Percentiles rank a stretch among this genome's conserved stretches.
Conservation (phyloP, 92 coral and sea anemone species). For the Parazoanthus darwini region DNA sequence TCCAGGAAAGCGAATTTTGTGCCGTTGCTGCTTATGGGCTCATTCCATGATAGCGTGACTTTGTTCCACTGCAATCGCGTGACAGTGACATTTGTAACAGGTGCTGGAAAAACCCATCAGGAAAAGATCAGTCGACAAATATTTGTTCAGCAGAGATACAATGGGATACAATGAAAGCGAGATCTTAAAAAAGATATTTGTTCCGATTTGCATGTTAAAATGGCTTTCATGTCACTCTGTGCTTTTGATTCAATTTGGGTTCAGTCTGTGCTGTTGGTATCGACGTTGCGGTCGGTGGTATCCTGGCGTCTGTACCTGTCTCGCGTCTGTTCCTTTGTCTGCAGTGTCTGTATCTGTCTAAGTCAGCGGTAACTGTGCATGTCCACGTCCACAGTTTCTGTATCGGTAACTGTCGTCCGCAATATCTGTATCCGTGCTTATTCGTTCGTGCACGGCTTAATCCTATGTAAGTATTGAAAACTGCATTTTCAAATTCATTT, state of each 20-base stretch:
- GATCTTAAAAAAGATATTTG: no score
- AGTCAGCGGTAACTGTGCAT: no score
- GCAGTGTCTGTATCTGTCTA: not conserved
- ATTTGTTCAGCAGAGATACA: no score
- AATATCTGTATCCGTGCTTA: not conserved
- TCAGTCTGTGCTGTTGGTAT: no score
- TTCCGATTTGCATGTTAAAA: no score
- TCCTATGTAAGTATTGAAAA: not conserved
- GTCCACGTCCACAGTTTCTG: no score
- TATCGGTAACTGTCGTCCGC: not conserved
- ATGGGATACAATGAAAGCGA: not conserved
- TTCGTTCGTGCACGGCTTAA: not conserved
- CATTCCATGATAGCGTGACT: conserved; percentile 69
- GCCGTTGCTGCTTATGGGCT: conserved; percentile 49
- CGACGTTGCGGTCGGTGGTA: no score
- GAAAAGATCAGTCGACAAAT: not conserved
- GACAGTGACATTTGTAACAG: conserved; percentile 54
- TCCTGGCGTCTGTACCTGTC: not conserved
- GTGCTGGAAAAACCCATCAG: conserved; percentile 27
- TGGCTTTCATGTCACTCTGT: no score
- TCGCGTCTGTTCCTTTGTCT: not conserved
- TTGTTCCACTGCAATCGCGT: conserved; percentile 60
- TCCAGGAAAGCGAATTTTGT: conserved; percentile 48
- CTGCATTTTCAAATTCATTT: no score
- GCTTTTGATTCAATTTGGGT: no score